Conservation (phyloP, 1,140 invertebrate species). For the Andricus grossulariae region DNA sequence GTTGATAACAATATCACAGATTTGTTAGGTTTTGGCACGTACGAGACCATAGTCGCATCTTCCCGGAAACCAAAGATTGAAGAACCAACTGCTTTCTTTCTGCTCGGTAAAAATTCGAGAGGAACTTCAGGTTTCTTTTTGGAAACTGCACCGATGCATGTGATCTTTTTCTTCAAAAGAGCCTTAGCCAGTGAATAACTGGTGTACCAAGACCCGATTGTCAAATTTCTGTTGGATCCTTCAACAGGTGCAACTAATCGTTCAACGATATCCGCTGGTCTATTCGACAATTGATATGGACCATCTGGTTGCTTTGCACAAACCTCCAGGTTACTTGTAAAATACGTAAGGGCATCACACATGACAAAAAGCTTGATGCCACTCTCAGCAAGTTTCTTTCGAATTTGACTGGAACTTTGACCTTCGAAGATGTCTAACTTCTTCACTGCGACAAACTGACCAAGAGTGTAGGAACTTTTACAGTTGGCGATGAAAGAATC, state of each 20-base stretch:
- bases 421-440: neutral
- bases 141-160: conserved; percentile 58
- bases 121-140: conserved; percentile 65
- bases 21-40: conserved; percentile 53
- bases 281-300: conserved; percentile 44
- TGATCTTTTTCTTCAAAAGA: conserved; percentile 59
- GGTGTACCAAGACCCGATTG: conserved; percentile 58
- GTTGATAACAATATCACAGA: conserved; percentile 58
- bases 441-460: neutral
- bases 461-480: conserved; percentile 10
- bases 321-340: neutral
- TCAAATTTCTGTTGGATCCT: conserved; percentile 55
- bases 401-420: neutral
- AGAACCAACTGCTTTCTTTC: conserved; percentile 46
- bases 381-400: neutral
- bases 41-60: neutral
- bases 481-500: neutral
- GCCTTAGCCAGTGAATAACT: conserved; percentile 50
- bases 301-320: conserved; percentile 44
- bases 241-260: conserved; percentile 48
- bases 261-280: conserved; percentile 52
- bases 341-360: neutral
- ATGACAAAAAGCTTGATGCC: neutral
- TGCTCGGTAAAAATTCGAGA: conserved; percentile 54
- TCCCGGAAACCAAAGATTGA: neutral